Percentiles rank a stretch among this genome's conserved stretches.
phyloP scores from a whole-genome alignment of 2,113 vertebrate genomes.

The Panthera tigris region DNA sequence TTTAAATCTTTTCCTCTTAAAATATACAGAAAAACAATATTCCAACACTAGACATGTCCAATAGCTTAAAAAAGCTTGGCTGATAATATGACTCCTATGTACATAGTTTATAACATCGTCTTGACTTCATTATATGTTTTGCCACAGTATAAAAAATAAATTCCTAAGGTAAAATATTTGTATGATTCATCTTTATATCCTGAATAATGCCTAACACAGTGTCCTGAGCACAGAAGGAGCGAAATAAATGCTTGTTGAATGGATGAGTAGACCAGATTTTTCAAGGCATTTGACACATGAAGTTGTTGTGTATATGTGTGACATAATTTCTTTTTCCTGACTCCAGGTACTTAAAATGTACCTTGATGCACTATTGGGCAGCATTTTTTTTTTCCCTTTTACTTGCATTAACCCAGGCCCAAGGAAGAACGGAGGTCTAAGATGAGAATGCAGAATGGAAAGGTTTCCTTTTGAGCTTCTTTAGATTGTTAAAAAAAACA shows the following conservation, averaged over 20 bases:
- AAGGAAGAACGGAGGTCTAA: background rate
- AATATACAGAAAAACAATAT: background rate
- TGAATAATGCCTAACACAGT: background rate
- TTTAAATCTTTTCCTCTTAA: background rate
- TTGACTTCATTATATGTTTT: background rate
- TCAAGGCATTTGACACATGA: background rate
- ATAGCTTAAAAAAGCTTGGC: background rate
- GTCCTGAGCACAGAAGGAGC: background rate
- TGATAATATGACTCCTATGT: background rate
- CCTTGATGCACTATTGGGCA: fast-evolving
- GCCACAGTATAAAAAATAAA: background rate
- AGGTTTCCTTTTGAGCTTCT: background rate
- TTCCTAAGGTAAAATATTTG: background rate
- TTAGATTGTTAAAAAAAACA: background rate
- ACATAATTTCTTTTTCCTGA: background rate
- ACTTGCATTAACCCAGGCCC: background rate
- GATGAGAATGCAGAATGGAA: background rate
- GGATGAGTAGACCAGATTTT: background rate
- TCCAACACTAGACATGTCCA: background rate
- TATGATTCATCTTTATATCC: background rate
- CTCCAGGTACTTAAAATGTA: background rate
- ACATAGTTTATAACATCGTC: background rate
- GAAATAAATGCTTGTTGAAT: background rate
- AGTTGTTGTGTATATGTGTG: background rate
- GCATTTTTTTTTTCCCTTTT: background rate